phyloP scores from a whole-genome alignment of 2,888 invertebrate species.

The Drosophila pseudotalamancana region DNA sequence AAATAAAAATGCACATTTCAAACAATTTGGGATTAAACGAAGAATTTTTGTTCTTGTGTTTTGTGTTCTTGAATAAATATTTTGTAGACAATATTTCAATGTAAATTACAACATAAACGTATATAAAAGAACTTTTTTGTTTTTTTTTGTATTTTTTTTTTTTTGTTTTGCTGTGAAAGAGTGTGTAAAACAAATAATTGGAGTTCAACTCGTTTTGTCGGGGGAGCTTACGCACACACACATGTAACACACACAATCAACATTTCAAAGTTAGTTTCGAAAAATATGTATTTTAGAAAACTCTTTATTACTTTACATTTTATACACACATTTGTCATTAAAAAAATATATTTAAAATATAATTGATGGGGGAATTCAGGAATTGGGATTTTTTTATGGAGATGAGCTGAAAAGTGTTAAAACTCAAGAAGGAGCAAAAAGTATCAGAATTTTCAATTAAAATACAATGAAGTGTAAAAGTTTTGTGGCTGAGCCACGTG shows the following conservation, averaged over 20 bases:
- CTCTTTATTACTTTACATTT: constrained; percentile 38
- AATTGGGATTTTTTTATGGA: constrained; percentile 24
- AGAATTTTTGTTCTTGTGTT: constrained; percentile 44
- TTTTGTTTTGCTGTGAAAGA: constrained; percentile 29
- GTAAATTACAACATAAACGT: constrained; percentile 72
- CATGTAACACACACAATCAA: constrained; percentile 14
- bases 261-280: constrained; percentile 25
- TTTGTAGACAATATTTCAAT: constrained; percentile 63
- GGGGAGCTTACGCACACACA: constrained; percentile 12
- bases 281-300: constrained; percentile 12
- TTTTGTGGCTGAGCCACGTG: constrained; percentile 57
- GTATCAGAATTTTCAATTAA: constrained; percentile 65
- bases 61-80: constrained; percentile 69
- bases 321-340: constrained; percentile 25
- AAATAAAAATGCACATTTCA: constrained; percentile 74
- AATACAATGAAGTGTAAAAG: constrained; percentile 71
- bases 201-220: constrained; percentile 43
- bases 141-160: too few relatives aligned
- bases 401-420: constrained; percentile 51
- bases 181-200: constrained; percentile 47
- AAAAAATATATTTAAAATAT: constrained; percentile 3
- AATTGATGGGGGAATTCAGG: constrained; percentile 8
- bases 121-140: constrained; percentile 31
- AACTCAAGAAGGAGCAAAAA: constrained; percentile 35
- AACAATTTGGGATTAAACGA: constrained; percentile 56